Conservation (phyloP, 2,797 vertebrate species). For the Dromococcyx pavoninus region DNA sequence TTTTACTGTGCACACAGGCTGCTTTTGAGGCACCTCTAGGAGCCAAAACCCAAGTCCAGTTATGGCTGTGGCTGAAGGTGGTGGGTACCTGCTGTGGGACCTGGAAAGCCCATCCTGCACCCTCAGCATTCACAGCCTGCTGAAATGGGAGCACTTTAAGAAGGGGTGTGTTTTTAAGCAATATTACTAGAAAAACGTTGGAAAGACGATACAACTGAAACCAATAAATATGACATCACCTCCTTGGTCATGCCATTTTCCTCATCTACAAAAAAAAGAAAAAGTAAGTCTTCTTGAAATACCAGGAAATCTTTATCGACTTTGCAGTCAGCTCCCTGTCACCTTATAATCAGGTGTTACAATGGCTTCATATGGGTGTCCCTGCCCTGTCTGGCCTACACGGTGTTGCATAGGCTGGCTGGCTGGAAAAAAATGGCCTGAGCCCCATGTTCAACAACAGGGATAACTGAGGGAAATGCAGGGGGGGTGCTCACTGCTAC, state of each 20-base stretch:
- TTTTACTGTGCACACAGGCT: not conserved
- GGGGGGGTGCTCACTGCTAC: not conserved
- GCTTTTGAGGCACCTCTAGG: not conserved
- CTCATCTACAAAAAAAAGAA: not conserved
- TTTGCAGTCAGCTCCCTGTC: not conserved
- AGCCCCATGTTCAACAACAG: fast-evolving
- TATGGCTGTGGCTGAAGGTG: not conserved
- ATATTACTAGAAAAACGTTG: not conserved
- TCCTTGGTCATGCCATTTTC: not conserved
- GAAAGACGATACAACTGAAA: not conserved
- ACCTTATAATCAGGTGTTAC: not conserved
- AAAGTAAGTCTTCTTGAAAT: not conserved
- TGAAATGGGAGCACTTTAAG: not conserved
- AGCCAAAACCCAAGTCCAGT: not conserved
- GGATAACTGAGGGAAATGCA: not conserved
- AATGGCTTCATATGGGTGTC: not conserved
- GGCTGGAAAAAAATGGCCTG: not conserved
- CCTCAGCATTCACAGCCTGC: not conserved
- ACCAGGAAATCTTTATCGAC: not conserved
- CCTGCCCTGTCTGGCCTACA: not conserved
- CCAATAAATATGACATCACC: not conserved
- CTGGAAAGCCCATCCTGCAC: not conserved
- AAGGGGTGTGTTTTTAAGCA: not conserved
- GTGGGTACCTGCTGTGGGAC: not conserved
- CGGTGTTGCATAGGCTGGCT: not conserved